A percentile compares a stretch with the other conserved stretches of the same genome.
phyloP scores from a whole-genome alignment of 2,113 vertebrate species.

The Raphicerus campestris region DNA sequence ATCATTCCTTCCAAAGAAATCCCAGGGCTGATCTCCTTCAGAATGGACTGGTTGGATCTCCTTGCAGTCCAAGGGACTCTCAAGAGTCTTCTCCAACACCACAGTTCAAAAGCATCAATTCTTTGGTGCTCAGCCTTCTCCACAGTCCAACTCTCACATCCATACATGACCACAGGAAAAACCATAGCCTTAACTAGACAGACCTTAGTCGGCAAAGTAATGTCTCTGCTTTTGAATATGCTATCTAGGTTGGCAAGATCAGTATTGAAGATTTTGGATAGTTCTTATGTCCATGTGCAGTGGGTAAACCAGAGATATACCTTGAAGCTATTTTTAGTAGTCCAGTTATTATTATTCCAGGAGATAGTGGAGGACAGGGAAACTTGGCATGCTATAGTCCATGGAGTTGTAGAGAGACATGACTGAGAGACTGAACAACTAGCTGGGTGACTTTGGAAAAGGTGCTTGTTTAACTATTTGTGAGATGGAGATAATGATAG shows the following conservation, averaged over 20 bases:
- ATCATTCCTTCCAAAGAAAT: too few relatives aligned
- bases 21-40: too few relatives aligned
- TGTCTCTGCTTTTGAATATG: too few relatives aligned
- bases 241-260: neutral
- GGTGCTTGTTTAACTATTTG: neutral
- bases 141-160: too few relatives aligned
- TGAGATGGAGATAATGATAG: neutral
- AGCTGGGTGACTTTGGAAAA: neutral
- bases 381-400: neutral
- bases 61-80: too few relatives aligned
- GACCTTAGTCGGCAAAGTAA: too few relatives aligned
- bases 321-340: neutral
- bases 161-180: too few relatives aligned
- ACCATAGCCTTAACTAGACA: too few relatives aligned
- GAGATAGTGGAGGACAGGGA: neutral
- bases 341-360: neutral
- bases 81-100: too few relatives aligned
- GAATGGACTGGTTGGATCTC: too few relatives aligned
- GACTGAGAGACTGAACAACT: neutral
- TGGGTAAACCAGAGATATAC: neutral
- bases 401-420: neutral
- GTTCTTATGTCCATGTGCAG: neutral
- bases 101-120: too few relatives aligned
- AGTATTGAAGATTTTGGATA: neutral
- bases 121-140: too few relatives aligned